Evolutionary conservation across 1,140 invertebrate species (phyloP).

Genomic region (Arion vulgaris): DNA sequence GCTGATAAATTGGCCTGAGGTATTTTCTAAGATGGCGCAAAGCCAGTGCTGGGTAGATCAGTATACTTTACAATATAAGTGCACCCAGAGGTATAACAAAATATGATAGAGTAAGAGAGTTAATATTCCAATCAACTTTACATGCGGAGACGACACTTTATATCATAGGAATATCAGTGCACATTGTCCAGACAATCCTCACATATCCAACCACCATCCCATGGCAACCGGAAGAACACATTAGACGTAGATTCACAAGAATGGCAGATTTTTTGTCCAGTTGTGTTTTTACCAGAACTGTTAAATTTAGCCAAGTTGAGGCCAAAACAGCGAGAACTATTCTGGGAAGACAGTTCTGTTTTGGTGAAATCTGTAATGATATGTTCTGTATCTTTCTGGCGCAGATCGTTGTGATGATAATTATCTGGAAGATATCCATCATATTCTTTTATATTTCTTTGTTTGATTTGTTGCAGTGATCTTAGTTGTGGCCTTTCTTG

Average conservation of each 20-base stretch:
- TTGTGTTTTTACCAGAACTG: background rate
- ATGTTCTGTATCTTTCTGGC: background rate
- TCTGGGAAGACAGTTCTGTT: background rate
- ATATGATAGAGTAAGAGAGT: no score
- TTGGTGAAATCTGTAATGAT: background rate
- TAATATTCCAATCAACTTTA: no score
- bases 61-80: no score
- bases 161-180: background rate
- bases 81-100: no score
- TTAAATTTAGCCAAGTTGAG: background rate
- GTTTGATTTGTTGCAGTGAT: background rate
- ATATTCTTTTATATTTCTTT: background rate
- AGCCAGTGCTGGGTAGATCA: no score
- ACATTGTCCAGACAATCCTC: slow-evolving; percentile 32
- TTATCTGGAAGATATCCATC: slow-evolving; percentile 21
- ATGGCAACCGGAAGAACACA: slow-evolving; percentile 27
- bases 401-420: background rate
- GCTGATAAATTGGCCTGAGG: no score
- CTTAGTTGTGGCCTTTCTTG: background rate
- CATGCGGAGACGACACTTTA: no score
- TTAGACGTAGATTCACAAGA: slow-evolving; percentile 1
- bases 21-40: no score
- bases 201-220: slow-evolving; percentile 32
- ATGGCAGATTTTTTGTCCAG: background rate
- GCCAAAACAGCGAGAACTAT: no score